phyloP scores from a whole-genome alignment of 2,113 vertebrate genomes.

The Leptodactylus fuscus region DNA sequence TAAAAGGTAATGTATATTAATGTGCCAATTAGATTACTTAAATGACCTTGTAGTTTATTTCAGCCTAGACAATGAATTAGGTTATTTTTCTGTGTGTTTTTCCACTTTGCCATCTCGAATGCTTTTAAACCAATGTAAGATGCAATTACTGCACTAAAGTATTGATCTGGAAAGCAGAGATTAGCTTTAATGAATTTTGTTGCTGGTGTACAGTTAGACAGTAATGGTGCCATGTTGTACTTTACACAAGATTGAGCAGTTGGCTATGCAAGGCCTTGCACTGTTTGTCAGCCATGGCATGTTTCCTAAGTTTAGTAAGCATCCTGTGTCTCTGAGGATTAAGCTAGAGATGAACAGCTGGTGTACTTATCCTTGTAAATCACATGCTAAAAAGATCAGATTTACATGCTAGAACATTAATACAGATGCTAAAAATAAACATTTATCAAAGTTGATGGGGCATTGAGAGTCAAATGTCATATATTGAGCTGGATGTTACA shows the following conservation, averaged over 20 bases:
- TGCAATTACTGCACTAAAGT: slow-evolving; percentile 26
- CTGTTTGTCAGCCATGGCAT: slow-evolving; percentile 55
- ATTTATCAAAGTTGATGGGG: slow-evolving; percentile 41
- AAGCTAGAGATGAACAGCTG: slow-evolving; percentile 54
- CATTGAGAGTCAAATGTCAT: neutral
- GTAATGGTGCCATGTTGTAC: neutral
- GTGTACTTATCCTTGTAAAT: slow-evolving; percentile 51
- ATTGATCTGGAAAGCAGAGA: slow-evolving; percentile 58
- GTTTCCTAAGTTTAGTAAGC: slow-evolving; percentile 51
- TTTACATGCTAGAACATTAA: slow-evolving; percentile 52
- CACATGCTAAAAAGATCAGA: slow-evolving; percentile 57
- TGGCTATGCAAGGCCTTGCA: slow-evolving; percentile 50
- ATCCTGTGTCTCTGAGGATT: slow-evolving; percentile 39
- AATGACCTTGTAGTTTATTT: slow-evolving; percentile 54
- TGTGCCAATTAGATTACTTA: slow-evolving; percentile 35
- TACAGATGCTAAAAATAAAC: slow-evolving; percentile 46
- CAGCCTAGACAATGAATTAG: slow-evolving; percentile 61
- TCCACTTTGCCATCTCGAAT: slow-evolving; percentile 29
- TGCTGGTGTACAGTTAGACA: slow-evolving; percentile 46
- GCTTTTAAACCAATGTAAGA: slow-evolving; percentile 39
- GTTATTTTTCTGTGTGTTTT: slow-evolving; percentile 20
- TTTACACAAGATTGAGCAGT: slow-evolving; percentile 52
- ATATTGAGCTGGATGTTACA: neutral
- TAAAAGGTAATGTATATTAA: slow-evolving; percentile 42
- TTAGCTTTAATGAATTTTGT: slow-evolving; percentile 62